phyloP scores from a whole-genome alignment of 2,797 vertebrate genomes.

The Poecilia gillii region DNA sequence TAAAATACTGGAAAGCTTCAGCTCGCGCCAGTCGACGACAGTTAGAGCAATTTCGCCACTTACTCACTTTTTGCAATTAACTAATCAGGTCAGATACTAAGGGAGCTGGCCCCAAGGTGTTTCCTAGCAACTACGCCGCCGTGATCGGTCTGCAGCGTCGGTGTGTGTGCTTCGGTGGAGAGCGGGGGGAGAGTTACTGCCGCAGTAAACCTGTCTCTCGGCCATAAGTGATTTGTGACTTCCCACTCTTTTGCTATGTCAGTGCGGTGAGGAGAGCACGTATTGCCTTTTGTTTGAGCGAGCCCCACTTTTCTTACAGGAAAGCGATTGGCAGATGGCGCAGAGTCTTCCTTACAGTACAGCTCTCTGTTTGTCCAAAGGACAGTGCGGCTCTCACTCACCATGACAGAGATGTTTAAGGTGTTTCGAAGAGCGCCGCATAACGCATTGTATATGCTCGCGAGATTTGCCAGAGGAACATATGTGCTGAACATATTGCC shows the following conservation, averaged over 20 bases:
- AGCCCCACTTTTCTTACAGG: conserved; percentile 57
- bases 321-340: conserved; percentile 59
- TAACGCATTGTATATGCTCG: conserved; percentile 20
- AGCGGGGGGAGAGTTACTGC: conserved; percentile 73
- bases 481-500: conserved; percentile 25
- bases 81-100: conserved; percentile 81
- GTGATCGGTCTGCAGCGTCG: conserved; percentile 61
- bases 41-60: conserved; percentile 55
- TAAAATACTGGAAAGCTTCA: conserved; percentile 39
- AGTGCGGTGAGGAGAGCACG: conserved; percentile 55
- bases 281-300: conserved; percentile 68
- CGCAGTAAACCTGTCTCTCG: conserved; percentile 77
- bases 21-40: conserved; percentile 43
- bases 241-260: conserved; percentile 66
- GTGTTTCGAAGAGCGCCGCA: conserved; percentile 10
- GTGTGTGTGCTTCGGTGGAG: conserved; percentile 54
- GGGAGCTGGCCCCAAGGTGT: conserved; percentile 79
- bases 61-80: conserved; percentile 81
- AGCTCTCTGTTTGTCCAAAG: conserved; percentile 32
- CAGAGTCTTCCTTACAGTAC: conserved; percentile 42
- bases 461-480: conserved; percentile 22
- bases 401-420: conserved; percentile 28
- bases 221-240: conserved; percentile 79
- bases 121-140: conserved; percentile 81
- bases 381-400: conserved; percentile 26